Conservation (phyloP, 53 echinoderm and acorn worm genomes). For the Mesocentrotus franciscanus region DNA sequence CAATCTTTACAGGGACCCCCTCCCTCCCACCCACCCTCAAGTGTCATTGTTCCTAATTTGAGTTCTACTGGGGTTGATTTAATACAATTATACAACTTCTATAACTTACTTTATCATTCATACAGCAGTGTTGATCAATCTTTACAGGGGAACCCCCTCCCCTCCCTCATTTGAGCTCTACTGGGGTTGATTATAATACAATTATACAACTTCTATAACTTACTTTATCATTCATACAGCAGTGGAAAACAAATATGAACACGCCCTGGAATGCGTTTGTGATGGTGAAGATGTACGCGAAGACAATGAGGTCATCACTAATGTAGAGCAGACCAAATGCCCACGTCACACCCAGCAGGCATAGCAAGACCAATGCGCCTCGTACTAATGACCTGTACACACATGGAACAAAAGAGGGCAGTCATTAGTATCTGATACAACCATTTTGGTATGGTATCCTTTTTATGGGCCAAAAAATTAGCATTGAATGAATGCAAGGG, state of each 20-base stretch:
- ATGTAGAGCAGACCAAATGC: slow-evolving; percentile 92
- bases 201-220: slow-evolving; percentile 10
- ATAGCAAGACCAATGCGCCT: slow-evolving; percentile 90
- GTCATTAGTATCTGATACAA: not conserved
- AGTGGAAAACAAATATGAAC: slow-evolving; percentile 95
- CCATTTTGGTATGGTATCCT: no score
- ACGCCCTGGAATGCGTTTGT: slow-evolving; percentile 89
- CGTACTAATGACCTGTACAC: slow-evolving; percentile 83
- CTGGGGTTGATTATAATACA: not conserved
- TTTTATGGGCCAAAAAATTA: not conserved
- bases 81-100: no score
- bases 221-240: slow-evolving; percentile 98
- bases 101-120: slow-evolving; percentile 89
- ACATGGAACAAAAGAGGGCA: not conserved
- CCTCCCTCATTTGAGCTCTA: no score
- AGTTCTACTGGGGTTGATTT: no score
- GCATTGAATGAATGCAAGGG: not conserved
- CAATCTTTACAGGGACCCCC: no score
- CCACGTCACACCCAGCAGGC: slow-evolving; percentile 96
- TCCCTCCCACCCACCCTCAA: no score
- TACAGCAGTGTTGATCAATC: slow-evolving; percentile 75
- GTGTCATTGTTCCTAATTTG: no score
- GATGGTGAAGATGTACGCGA: slow-evolving; percentile 98
- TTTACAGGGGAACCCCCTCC: no score
- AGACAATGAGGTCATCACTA: slow-evolving; percentile 73